phyloP scores from a whole-genome alignment of 1,140 invertebrate genomes.

The Drosophila mauritiana region DNA sequence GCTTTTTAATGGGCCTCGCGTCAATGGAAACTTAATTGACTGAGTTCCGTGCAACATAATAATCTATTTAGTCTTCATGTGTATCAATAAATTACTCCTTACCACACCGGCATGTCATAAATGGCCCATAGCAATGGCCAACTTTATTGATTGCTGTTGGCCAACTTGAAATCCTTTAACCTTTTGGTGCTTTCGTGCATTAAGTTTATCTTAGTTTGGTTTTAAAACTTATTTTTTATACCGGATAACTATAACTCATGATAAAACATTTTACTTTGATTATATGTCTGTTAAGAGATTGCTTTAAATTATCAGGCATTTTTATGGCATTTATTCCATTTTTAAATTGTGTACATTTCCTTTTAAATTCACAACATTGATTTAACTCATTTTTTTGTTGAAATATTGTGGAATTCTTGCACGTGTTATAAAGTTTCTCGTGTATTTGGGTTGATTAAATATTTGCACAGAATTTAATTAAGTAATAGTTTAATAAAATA shows the following conservation, averaged over 20 bases:
- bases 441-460: neutral
- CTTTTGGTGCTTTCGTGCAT: neutral
- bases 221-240: no score
- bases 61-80: slow-evolving; percentile 12
- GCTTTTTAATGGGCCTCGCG: slow-evolving; percentile 63
- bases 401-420: neutral
- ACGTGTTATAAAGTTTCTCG: neutral
- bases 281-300: neutral
- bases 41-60: slow-evolving; percentile 2
- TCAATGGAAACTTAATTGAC: slow-evolving; percentile 54
- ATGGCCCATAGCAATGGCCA: slow-evolving; percentile 30
- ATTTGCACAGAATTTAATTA: slow-evolving; percentile 7
- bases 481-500: neutral
- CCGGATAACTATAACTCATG: no score
- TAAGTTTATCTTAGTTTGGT: neutral
- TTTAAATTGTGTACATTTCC: neutral
- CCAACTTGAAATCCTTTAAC: slow-evolving; percentile 6
- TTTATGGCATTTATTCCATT: neutral
- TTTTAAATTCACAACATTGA: neutral
- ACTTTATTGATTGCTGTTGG: neutral
- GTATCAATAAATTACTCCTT: slow-evolving; percentile 30
- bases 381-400: neutral
- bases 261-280: neutral
- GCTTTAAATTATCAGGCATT: neutral
- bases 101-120: slow-evolving; percentile 55